These are phyloP conservation scores for Omphaloscelis lunosa DNA, from an alignment of 2,888 invertebrate genomes.

Conservation along the genomic window DNA sequence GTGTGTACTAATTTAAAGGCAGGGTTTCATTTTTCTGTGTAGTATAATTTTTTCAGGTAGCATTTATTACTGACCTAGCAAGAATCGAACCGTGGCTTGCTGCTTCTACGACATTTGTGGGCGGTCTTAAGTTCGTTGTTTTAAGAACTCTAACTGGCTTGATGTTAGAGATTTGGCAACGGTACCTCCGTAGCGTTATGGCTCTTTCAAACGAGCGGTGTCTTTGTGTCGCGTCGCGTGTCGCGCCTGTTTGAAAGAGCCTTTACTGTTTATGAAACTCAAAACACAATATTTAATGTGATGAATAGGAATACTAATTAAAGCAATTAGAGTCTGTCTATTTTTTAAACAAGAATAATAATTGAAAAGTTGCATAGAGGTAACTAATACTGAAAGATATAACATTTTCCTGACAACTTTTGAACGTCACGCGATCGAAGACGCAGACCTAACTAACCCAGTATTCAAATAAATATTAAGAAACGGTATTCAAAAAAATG, in stretches of 20 bases:
- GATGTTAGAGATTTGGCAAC: not conserved
- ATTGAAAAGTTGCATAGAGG: not conserved
- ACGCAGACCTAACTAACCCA: conserved; percentile 24
- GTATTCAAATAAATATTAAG: conserved; percentile 41
- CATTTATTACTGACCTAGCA: not conserved
- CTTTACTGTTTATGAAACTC: not conserved
- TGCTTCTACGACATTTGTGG: not conserved
- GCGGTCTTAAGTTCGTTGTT: not conserved
- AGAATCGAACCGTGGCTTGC: not conserved
- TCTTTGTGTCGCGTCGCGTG: no score
- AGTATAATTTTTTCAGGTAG: not conserved
- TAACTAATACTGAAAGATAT: not conserved
- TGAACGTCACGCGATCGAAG: conserved; percentile 14
- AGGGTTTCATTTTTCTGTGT: not conserved
- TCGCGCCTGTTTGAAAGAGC: no score
- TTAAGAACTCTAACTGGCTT: not conserved
- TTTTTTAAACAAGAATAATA: not conserved
- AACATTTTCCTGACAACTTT: conserved; percentile 8
- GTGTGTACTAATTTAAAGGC: not conserved
- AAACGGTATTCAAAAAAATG: conserved; percentile 18
- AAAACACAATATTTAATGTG: not conserved
- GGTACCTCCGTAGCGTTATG: not conserved
- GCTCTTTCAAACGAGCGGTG: no score
- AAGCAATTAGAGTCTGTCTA: not conserved
- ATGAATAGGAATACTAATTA: not conserved